A percentile compares a stretch with the other conserved stretches of the same genome.
Conservation (phyloP, 2,113 vertebrate genomes). For the Porphyrio hochstetteri region DNA sequence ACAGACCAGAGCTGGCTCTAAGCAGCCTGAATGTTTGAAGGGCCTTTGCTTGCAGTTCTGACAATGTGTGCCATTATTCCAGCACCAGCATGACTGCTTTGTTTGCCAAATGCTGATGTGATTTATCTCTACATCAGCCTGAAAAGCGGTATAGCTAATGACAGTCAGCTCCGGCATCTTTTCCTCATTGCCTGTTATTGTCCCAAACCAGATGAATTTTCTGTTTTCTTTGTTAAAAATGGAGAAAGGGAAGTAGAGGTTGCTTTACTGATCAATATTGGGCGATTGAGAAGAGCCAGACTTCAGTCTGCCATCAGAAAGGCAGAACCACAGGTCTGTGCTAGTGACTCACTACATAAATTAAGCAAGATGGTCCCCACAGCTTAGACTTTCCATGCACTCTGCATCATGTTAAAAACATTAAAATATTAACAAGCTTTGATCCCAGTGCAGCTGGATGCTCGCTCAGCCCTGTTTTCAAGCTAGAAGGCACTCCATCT, state of each 20-base stretch:
- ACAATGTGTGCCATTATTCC: neutral
- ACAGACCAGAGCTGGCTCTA: neutral
- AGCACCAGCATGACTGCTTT: neutral
- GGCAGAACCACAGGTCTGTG: neutral
- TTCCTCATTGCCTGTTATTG: slow-evolving; percentile 4
- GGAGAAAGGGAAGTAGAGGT: neutral
- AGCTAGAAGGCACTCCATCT: slow-evolving; percentile 14
- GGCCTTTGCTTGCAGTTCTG: neutral
- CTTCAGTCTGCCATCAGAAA: slow-evolving; percentile 12
- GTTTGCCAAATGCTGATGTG: neutral
- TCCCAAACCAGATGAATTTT: neutral
- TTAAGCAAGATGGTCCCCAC: slow-evolving; percentile 32
- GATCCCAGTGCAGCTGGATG: neutral
- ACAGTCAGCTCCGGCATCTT: neutral
- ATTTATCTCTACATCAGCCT: neutral
- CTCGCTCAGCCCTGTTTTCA: slow-evolving; percentile 22
- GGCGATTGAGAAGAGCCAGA: neutral
- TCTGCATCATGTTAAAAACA: slow-evolving; percentile 20
- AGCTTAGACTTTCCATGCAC: slow-evolving; percentile 2
- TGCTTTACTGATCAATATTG: neutral
- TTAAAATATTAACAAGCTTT: slow-evolving; percentile 62
- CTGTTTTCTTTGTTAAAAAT: slow-evolving; percentile 22
- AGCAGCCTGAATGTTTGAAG: neutral
- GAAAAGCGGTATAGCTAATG: neutral
- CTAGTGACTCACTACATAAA: slow-evolving; percentile 32